Conservation (phyloP, 2,797 vertebrate genomes). For the Etheostoma nigrum region DNA sequence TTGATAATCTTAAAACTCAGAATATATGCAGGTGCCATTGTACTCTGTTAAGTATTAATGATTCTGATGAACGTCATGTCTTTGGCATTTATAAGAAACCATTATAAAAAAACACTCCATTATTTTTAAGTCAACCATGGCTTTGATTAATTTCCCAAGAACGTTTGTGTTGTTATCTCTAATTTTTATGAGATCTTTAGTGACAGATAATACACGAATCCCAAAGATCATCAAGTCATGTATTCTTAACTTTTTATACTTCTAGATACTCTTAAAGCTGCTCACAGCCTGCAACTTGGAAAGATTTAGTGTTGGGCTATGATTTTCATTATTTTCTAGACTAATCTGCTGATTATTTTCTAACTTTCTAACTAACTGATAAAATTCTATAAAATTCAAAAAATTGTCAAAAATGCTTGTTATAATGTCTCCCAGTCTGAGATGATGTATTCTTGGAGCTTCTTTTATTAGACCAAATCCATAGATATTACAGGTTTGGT, state of each 20-base stretch:
- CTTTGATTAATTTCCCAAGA: constrained; percentile 30
- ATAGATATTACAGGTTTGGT: too few relatives aligned
- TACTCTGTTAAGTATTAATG: constrained; percentile 15
- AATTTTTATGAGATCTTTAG: constrained; percentile 38
- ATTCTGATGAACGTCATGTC: constrained; percentile 13
- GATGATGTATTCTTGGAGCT: not conserved
- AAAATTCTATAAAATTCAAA: not conserved
- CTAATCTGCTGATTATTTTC: not conserved
- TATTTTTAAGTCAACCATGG: constrained; percentile 14
- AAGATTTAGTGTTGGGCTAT: not conserved
- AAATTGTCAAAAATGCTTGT: not conserved
- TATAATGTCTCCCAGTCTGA: not conserved
- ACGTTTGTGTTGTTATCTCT: constrained; percentile 30
- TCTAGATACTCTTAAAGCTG: not conserved
- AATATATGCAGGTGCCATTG: constrained; percentile 25
- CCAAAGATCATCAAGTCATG: constrained; percentile 12
- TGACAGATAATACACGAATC: constrained; percentile 63
- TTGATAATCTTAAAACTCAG: constrained; percentile 18
- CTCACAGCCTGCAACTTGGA: not conserved
- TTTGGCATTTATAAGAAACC: constrained; percentile 34
- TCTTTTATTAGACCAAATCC: too few relatives aligned
- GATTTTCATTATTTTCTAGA: too few relatives aligned
- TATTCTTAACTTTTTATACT: constrained; percentile 16
- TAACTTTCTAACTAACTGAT: too few relatives aligned
- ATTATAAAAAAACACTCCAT: not conserved